These are phyloP conservation scores for Malurus splendens DNA, from an alignment of 2,797 vertebrate genomes.

Conservation along the genomic window DNA sequence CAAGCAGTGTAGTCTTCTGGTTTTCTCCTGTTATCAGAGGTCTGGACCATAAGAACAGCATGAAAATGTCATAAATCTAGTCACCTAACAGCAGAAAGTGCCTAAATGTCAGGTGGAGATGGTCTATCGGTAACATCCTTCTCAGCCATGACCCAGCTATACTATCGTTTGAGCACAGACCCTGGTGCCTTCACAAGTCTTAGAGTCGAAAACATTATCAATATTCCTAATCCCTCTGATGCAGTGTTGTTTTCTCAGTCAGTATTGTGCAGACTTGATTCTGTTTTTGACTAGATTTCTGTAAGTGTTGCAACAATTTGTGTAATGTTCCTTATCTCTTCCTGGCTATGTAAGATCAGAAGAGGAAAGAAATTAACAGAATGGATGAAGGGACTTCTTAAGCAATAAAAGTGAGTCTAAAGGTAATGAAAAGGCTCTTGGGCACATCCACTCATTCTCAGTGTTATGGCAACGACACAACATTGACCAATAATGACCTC, in stretches of 20 bases:
- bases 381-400: background rate
- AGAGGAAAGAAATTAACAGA: background rate
- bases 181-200: background rate
- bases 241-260: background rate
- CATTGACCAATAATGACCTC: background rate
- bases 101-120: background rate
- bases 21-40: background rate
- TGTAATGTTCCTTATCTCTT: background rate
- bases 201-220: background rate
- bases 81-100: background rate
- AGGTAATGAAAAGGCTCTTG: background rate
- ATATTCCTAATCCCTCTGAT: background rate
- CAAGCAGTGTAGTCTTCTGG: background rate
- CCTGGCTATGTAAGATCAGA: background rate
- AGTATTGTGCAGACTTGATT: background rate
- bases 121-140: background rate
- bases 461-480: background rate
- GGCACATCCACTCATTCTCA: background rate
- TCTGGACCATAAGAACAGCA: background rate
- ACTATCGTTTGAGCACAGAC: background rate
- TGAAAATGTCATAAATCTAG: background rate
- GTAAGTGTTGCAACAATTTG: fast-evolving
- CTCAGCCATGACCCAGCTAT: background rate
- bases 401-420: background rate
- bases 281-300: background rate